Conservation (phyloP, 2,113 vertebrate genomes). For the Urocolius indicus region DNA sequence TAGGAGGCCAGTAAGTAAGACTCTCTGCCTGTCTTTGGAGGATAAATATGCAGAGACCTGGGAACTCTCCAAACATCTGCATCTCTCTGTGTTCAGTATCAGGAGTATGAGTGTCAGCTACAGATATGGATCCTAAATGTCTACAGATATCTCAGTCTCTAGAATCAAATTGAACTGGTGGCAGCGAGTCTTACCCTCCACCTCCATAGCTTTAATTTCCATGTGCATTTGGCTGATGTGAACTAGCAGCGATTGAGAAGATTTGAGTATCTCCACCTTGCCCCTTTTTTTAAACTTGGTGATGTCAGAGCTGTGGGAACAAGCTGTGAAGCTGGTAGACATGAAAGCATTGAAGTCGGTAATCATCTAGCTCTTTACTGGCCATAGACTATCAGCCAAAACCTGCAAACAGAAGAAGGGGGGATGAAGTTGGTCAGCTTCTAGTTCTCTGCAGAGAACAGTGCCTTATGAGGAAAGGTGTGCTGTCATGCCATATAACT, state of each 20-base stretch:
- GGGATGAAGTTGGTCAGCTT: not conserved
- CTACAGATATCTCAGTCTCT: not conserved
- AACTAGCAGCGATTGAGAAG: not conserved
- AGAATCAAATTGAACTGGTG: not conserved
- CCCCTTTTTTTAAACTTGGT: not conserved
- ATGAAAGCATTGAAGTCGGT: not conserved
- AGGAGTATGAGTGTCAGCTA: not conserved
- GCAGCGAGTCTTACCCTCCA: rapidly evolving
- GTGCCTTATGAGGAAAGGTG: not conserved
- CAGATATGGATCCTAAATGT: not conserved
- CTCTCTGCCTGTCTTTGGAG: not conserved
- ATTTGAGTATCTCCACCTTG: not conserved
- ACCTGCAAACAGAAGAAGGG: not conserved
- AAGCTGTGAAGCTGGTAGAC: not conserved
- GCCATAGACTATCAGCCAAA: not conserved
- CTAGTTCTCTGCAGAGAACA: not conserved
- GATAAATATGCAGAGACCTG: not conserved
- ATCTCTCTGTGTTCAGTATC: not conserved
- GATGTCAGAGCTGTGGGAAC: not conserved
- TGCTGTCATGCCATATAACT: rapidly evolving
- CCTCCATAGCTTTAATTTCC: not conserved
- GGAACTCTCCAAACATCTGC: conserved; percentile 48
- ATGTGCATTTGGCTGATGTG: not conserved
- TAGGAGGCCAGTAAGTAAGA: not conserved
- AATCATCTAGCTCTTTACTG: not conserved